These are phyloP conservation scores for Nothoprocta perdicaria DNA, from an alignment of 2,113 vertebrate species.

Conservation along the genomic window DNA sequence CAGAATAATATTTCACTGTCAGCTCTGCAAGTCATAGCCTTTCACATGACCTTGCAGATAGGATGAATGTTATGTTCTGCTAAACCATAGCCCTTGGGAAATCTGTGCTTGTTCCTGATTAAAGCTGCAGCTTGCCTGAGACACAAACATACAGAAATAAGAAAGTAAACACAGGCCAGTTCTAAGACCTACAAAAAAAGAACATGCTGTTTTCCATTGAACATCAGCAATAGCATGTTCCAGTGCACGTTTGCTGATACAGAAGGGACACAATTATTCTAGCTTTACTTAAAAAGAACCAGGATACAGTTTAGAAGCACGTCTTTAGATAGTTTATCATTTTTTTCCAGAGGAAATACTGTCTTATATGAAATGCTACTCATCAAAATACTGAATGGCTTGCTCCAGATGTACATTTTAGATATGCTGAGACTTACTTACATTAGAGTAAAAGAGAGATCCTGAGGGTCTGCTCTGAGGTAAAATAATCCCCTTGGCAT, in stretches of 20 bases:
- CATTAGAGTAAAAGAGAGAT: neutral
- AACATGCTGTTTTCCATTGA: neutral
- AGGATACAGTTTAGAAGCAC: neutral
- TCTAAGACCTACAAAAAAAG: neutral
- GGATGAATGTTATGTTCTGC: conserved; percentile 39
- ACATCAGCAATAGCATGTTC: neutral
- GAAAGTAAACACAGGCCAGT: neutral
- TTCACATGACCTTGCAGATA: conserved; percentile 46
- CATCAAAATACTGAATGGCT: neutral
- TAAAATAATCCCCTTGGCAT: neutral
- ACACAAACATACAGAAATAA: conserved; percentile 13
- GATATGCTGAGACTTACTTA: neutral
- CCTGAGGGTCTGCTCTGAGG: neutral
- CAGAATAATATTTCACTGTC: neutral
- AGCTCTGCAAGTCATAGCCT: conserved; percentile 16
- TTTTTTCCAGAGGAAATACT: neutral
- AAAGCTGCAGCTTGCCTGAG: conserved; percentile 51
- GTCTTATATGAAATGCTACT: neutral
- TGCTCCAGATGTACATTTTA: neutral
- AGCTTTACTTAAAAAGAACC: neutral
- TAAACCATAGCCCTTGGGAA: conserved; percentile 48
- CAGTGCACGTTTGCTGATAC: neutral
- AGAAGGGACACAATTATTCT: neutral
- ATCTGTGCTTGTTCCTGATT: conserved; percentile 44
- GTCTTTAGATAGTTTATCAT: neutral